Conservation (phyloP, 2,888 invertebrate species). For the Drosophila hamatofila region DNA sequence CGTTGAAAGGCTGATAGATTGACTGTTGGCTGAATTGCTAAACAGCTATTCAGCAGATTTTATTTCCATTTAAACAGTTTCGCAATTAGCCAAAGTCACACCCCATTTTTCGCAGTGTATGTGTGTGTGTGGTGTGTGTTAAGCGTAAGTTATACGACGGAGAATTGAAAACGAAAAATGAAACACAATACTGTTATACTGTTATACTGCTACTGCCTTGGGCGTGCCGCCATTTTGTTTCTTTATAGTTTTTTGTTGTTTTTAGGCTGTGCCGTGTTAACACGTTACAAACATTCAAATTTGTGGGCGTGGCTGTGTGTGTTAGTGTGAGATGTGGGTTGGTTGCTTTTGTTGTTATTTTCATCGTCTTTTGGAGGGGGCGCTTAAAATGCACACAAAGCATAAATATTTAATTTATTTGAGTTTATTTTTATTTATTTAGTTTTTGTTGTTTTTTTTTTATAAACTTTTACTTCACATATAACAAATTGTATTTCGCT, state of each 20-base stretch:
- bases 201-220: slow-evolving; percentile 60
- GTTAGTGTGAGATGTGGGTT: slow-evolving; percentile 19
- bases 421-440: slow-evolving; percentile 2
- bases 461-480: slow-evolving; percentile 68
- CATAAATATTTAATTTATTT: slow-evolving; percentile 65
- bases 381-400: slow-evolving; percentile 76
- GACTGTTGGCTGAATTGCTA: slow-evolving; percentile 11
- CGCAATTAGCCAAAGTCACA: slow-evolving; percentile 28
- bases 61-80: slow-evolving; percentile 15
- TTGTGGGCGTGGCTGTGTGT: slow-evolving; percentile 57
- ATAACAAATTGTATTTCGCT: slow-evolving; percentile 62
- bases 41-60: neutral
- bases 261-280: slow-evolving; percentile 65
- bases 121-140: slow-evolving; percentile 31
- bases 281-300: slow-evolving; percentile 67
- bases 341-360: slow-evolving; percentile 4
- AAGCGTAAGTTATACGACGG: slow-evolving; percentile 59
- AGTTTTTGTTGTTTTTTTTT: slow-evolving; percentile 44
- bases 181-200: slow-evolving; percentile 71
- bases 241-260: neutral
- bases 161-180: slow-evolving; percentile 47
- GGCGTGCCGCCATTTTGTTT: slow-evolving; percentile 60
- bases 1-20: too few relatives aligned
- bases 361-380: slow-evolving; percentile 18
- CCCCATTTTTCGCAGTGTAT: slow-evolving; percentile 22